A percentile compares a stretch with the other conserved stretches of the same genome.
Conservation (phyloP, 92 coral and sea anemone species). For the Epizoanthus stellaris region DNA sequence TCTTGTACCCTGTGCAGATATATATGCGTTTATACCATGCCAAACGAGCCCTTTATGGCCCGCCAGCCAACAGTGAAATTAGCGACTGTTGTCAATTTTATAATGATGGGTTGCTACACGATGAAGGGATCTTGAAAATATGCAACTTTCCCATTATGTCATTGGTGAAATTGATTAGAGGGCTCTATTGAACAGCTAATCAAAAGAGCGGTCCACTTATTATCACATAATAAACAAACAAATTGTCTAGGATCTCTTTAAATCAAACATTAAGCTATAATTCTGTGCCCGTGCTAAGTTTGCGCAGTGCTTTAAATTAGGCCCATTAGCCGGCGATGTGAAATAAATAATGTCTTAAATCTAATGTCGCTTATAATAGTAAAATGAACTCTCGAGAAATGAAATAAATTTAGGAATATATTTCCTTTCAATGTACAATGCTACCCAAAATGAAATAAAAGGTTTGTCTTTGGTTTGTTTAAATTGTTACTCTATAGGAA, state of each 20-base stretch:
- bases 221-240: slow-evolving; percentile 92
- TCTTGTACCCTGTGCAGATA: not conserved
- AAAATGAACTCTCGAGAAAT: slow-evolving; percentile 53
- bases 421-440: not conserved
- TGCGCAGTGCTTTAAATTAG: slow-evolving; percentile 83
- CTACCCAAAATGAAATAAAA: slow-evolving; percentile 1
- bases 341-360: slow-evolving; percentile 75
- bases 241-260: slow-evolving; percentile 85
- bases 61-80: slow-evolving; percentile 70
- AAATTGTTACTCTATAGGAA: not conserved
- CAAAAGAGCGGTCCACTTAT: slow-evolving; percentile 82
- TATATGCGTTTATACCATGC: not conserved
- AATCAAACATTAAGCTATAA: slow-evolving; percentile 86
- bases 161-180: slow-evolving; percentile 90
- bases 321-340: slow-evolving; percentile 72
- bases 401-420: slow-evolving; percentile 28
- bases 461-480: not conserved
- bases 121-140: slow-evolving; percentile 76
- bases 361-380: slow-evolving; percentile 52
- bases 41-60: slow-evolving; percentile 50
- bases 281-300: slow-evolving; percentile 71
- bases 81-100: slow-evolving; percentile 61
- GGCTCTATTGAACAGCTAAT: slow-evolving; percentile 72
- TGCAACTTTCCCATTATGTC: slow-evolving; percentile 80
- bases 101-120: slow-evolving; percentile 83